Base-by-base conservation (phyloP, 1,140 invertebrate species). In the Drosophila nigrodunni region DNA sequence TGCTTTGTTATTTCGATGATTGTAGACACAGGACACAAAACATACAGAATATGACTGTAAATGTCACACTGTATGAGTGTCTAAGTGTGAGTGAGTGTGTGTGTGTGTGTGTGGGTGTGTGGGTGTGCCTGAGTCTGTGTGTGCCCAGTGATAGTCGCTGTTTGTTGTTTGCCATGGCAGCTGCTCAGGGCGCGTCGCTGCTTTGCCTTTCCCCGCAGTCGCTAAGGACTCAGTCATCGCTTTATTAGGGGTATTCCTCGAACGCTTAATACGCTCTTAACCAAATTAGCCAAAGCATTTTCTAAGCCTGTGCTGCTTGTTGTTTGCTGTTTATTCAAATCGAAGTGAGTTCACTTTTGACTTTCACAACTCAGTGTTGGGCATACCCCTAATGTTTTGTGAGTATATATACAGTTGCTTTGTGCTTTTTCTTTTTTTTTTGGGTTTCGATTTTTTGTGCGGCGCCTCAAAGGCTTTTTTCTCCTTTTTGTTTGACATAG, bases 161-260 rank as follows among this genome's bases (percentile, higher is more conserved):
- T 68, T 77, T 47, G 72, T 11, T 55, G 21, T 79, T 79, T 64
- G 73, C 76, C 77, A 69, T 74, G 78, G 64, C 78, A 78, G 76
- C 64, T 76, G 67, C 52, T 74, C 69, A 35, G 52, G 69, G 61
- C 41, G 61, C 44, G 61, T 37, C 67, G 8, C 30, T 30, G 2
- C 25, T 5, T 5, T 30, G 4, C 25, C 8, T 54, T 21, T 46
- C 52, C 44, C 37, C 54, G 43, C 55, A 35, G 34, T 37, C 50
- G 50, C 30, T 25, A 54, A 54, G 50, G 50, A 54, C 50, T 15
- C n/a, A 35, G 54, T 43, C 34, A 15, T 39, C 25, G 9, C 44
- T 43, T 59, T n/a, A 68, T 58, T 68, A 58, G 55, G 65, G 65
- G 65, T 59, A 49, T 67, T 46, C 64, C 64, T 10, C 2, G 3